Base-by-base conservation (phyloP, 2,797 vertebrate species). In the Lepus townsendii region DNA sequence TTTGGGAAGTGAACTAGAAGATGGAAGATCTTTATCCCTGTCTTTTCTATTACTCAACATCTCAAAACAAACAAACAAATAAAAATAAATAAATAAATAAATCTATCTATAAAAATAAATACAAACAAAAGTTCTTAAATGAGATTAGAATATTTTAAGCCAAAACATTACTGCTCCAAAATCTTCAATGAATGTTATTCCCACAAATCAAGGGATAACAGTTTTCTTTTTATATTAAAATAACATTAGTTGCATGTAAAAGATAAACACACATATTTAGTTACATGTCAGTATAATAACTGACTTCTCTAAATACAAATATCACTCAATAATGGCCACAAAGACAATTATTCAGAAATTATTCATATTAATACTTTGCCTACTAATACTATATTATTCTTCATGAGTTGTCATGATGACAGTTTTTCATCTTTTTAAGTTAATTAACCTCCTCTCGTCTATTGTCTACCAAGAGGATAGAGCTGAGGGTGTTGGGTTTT, bases 301-400 rank as follows among this genome's bases (percentile, higher is more conserved):
- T 88, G 13, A 57, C 42, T 13, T 83, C 35, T 88, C 38, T 77
- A 60, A 82, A 77, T 73, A 13, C 24, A 71, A 96, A 89, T 47
- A 83, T 78, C 26, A 50, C 60, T 77, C 5, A 75, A 88, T 76
- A 57, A 30, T 78, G 42, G 20, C 5, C 66, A 87, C 20, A 93
- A 52, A 91, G 76, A 8, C 47, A 78, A 50, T 88, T 88, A 60
- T 47, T 82, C 85, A 60, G 75, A 72, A 27, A 88, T 89, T 78
- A 65, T 42, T 84, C 22, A 72, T 78, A 60, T 73, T 82, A 79
- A 79, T 35, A 85, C 27, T 88, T 75, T 79, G 35, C 12, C n/a
- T 90, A n/a, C 12, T 54, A 92, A 85, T 52, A 47, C 24, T 83
- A 0, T 52, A 68, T 66, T 84, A 80, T 80, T 65, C 7, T 47